These are phyloP conservation scores for Lophius piscatorius DNA, from an alignment of 2,113 vertebrate genomes.

Conservation along the genomic window DNA sequence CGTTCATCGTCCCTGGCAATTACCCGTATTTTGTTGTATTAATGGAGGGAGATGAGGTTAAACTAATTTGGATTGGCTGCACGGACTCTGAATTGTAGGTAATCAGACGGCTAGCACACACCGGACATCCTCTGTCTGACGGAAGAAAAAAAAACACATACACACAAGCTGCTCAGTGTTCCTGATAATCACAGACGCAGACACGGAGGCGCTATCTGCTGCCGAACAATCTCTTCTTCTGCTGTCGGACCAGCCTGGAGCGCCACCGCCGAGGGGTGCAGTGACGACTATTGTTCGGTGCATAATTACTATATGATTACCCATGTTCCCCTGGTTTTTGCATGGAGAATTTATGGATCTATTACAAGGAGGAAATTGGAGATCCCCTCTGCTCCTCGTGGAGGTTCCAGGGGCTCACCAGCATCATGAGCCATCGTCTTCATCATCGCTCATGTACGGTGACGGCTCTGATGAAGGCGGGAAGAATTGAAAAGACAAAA, in stretches of 20 bases:
- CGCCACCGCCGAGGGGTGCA: slow-evolving; percentile 11
- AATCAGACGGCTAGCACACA: slow-evolving; percentile 53
- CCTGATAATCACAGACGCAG: slow-evolving; percentile 48
- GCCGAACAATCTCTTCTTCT: slow-evolving; percentile 16
- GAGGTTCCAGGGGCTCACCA: slow-evolving; percentile 5
- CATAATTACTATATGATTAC: slow-evolving; percentile 41
- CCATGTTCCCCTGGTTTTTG: slow-evolving; percentile 14
- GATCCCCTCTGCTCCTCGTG: slow-evolving; percentile 7
- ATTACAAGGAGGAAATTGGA: slow-evolving; percentile 14
- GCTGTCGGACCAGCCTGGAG: slow-evolving; percentile 20
- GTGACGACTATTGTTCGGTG: slow-evolving; percentile 43
- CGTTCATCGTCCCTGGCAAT: slow-evolving; percentile 26
- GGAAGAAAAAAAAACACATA: slow-evolving; percentile 45
- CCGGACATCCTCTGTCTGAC: slow-evolving; percentile 59
- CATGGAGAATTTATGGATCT: neutral
- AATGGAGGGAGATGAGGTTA: slow-evolving; percentile 42
- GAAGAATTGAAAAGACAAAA: neutral
- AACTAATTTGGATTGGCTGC: slow-evolving; percentile 62
- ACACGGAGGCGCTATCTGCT: slow-evolving; percentile 34
- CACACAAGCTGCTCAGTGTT: slow-evolving; percentile 59
- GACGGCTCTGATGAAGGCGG: too few species aligned
- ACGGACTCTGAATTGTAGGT: slow-evolving; percentile 45
- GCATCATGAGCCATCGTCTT: slow-evolving; percentile 14
- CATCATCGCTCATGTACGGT: too few species aligned
- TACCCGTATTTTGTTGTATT: slow-evolving; percentile 44